Evolutionary conservation across 92 coral and sea anemone species (phyloP).

Genomic region (Parazoanthus swiftii): DNA sequence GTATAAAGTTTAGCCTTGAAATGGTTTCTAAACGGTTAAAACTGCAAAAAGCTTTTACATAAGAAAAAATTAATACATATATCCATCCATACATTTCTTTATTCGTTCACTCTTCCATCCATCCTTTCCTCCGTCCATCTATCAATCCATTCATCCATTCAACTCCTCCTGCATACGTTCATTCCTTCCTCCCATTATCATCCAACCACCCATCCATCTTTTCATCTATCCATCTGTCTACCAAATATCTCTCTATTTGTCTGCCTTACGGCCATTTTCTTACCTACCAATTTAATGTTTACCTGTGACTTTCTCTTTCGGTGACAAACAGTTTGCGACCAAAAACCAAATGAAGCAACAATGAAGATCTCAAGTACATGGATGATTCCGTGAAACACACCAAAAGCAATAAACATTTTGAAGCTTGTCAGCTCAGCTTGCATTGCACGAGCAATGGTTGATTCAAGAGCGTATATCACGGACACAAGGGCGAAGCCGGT

Average conservation of each 20-base stretch:
- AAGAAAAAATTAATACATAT: background rate
- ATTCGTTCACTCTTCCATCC: slow-evolving; percentile 1
- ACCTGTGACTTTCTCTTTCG: background rate
- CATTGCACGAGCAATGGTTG: too few relatives aligned
- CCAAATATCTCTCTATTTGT: background rate
- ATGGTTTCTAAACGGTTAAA: background rate
- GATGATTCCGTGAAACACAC: slow-evolving; percentile 1
- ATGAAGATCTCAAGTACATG: background rate
- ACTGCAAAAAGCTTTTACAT: background rate
- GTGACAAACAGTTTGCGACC: background rate
- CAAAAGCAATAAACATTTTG: slow-evolving; percentile 4
- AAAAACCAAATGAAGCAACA: background rate
- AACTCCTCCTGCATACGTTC: background rate
- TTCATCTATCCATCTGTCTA: background rate
- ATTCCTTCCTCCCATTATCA: background rate
- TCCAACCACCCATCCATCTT: slow-evolving; percentile 2
- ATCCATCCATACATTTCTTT: background rate
- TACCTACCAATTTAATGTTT: slow-evolving; percentile 1
- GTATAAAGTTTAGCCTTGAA: background rate
- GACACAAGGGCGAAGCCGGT: too few relatives aligned
- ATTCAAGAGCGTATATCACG: too few relatives aligned
- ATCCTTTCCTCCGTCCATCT: background rate
- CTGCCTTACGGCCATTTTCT: too few relatives aligned
- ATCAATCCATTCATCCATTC: background rate
- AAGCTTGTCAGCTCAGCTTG: background rate